Evolutionary conservation across 2,888 invertebrate genomes (phyloP), one percentile per base, ranked within the genome.

Genomic region (Eledone cirrhosa): DNA sequence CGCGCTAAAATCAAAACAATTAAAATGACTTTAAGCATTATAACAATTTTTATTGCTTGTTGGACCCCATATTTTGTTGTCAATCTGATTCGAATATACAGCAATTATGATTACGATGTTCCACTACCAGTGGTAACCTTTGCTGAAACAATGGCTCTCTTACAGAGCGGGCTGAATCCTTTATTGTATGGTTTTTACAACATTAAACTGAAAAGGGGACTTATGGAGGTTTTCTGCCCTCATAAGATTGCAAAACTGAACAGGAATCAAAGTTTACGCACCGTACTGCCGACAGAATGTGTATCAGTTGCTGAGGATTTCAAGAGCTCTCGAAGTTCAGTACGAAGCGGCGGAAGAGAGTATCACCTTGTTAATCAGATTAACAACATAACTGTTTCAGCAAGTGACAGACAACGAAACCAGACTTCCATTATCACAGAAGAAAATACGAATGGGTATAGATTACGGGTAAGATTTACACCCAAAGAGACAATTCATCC

Each of bases 31-130:
- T 86, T 91, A 80, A 89, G 89, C 78, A 91, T 91, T 63, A 91
- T 91, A 75, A 85, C 90, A 24, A 89, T 89, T 29, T 91, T 91
- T 82, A 87, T 91, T 67, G 87, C 88, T 0, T 91, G 91, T 84
- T 91, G 91, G 91, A 90, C 90, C 24, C 91, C 91, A 0, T 91
- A 91, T 83, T 91, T 91, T 83, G 90, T 91, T 16, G 90, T 91
- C 27, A 91, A 91, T 76, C 87, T 91, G 72, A 88, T 91, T 77
- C 85, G 87, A 59, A 89, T 91, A 29, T 91, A 91, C 85, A 90
- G 88, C 78, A 88, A 91, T 80, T 89, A 90, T 81, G 85, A 81
- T 41, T 82, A 88, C 65, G 78, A 84, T 65, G 86, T 90, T 11
- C 89, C 91, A 0, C 84, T 86, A 22, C 84, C 87, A 3, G 86